These are phyloP conservation scores for Papilio polyxenes DNA, from an alignment of 1,140 invertebrate species.

Conservation along the genomic window DNA sequence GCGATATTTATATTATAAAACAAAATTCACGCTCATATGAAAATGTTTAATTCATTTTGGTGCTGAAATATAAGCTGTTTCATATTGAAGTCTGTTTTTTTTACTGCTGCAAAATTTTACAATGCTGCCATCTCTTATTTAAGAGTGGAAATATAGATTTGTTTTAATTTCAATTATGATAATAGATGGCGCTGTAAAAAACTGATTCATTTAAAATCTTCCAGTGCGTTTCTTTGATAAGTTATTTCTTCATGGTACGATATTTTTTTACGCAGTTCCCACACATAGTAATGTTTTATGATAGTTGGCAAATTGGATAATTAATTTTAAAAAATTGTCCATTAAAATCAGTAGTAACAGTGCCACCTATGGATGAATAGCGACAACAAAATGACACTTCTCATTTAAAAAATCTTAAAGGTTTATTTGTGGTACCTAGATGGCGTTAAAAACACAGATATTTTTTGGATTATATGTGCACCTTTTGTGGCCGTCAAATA, in stretches of 20 bases:
- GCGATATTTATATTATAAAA: too few species aligned
- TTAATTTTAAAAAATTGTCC: too few species aligned
- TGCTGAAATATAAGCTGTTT: too few species aligned
- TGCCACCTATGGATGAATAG: neutral
- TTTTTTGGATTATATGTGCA: neutral
- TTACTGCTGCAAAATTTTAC: neutral
- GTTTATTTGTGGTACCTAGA: neutral
- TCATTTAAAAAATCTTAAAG: neutral
- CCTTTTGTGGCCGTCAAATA: neutral
- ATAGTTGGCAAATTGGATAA: too few species aligned
- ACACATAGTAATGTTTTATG: too few species aligned
- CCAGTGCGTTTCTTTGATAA: neutral
- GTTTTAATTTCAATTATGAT: neutral
- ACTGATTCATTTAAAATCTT: neutral
- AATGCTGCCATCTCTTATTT: neutral
- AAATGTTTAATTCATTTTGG: too few species aligned
- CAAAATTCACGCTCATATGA: too few species aligned
- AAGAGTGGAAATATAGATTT: neutral
- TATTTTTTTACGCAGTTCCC: neutral
- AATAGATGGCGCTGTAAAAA: neutral
- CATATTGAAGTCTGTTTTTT: too few species aligned
- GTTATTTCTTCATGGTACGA: neutral
- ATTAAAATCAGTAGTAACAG: neutral
- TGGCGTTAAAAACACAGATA: neutral
- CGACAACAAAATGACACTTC: neutral